Percentiles rank a stretch among this genome's conserved stretches.
Conservation (phyloP, 2,888 invertebrate genomes). For the Antheraea assamensis region DNA sequence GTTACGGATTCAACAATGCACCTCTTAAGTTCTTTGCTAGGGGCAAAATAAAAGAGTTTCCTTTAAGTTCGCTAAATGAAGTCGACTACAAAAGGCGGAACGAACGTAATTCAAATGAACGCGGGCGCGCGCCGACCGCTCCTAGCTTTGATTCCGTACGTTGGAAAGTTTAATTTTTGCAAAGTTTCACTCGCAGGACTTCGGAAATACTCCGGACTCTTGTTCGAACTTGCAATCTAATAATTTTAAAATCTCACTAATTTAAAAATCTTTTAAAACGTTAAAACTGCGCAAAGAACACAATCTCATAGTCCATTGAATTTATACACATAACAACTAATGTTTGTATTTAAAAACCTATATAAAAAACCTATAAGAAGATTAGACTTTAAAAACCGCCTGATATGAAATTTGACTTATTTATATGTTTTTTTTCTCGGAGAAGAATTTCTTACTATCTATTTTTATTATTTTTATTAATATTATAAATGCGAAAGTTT, state of each 20-base stretch:
- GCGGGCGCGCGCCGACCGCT: constrained; percentile 58
- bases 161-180: constrained; percentile 76
- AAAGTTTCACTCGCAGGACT: constrained; percentile 69
- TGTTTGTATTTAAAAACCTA: too few species aligned
- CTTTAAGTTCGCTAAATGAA: constrained; percentile 79
- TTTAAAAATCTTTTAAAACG: constrained; percentile 32
- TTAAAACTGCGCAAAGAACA: background rate
- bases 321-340: too few species aligned
- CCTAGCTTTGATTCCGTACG: constrained; percentile 72
- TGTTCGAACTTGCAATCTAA: constrained; percentile 37
- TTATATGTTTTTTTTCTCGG: too few species aligned
- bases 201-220: constrained; percentile 62
- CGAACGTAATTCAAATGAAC: constrained; percentile 77
- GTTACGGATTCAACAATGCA: constrained; percentile 81
- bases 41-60: constrained; percentile 71
- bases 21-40: constrained; percentile 72
- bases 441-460: too few species aligned
- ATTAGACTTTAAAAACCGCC: too few species aligned
- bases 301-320: too few species aligned
- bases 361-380: too few species aligned
- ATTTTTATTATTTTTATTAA: too few species aligned
- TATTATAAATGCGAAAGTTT: too few species aligned
- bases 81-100: constrained; percentile 79
- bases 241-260: constrained; percentile 38
- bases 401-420: too few species aligned